Percentiles rank a stretch among this genome's conserved stretches.
Evolutionary conservation across 2,797 vertebrate species (phyloP).

Genomic region (Geotria australis): DNA sequence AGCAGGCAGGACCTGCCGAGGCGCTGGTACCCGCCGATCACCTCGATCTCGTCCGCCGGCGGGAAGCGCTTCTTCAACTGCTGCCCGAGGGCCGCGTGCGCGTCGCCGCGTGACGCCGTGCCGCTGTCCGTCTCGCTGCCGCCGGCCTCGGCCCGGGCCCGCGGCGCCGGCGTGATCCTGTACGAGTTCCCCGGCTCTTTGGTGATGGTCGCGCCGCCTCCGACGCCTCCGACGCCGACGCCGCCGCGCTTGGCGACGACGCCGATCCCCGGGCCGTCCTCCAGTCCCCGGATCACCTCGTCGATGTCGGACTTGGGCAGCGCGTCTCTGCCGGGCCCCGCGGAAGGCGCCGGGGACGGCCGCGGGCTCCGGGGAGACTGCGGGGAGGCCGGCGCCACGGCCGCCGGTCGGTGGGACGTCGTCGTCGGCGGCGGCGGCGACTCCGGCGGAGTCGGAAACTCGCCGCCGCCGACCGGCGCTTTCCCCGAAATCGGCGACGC

Average conservation of each 20-base stretch:
- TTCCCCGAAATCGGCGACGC: conserved; percentile 8
- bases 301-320: too few relatives aligned
- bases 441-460: conserved; percentile 3
- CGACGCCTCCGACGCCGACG: conserved; percentile 16
- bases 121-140: background rate
- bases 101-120: background rate
- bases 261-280: too few relatives aligned
- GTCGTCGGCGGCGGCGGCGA: conserved; percentile 4
- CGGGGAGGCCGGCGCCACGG: background rate
- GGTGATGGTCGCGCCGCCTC: conserved; percentile 50
- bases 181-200: conserved; percentile 23
- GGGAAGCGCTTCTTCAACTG: conserved; percentile 38
- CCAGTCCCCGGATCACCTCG: too few relatives aligned
- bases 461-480: conserved; percentile 4
- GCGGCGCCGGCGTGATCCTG: background rate
- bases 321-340: too few relatives aligned
- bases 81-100: background rate
- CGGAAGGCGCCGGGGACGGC: conserved; percentile 4
- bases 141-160: background rate
- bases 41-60: conserved; percentile 48
- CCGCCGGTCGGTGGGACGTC: conserved; percentile 4
- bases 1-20: conserved; percentile 38
- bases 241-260: too few relatives aligned
- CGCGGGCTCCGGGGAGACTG: conserved; percentile 7
- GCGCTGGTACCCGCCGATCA: conserved; percentile 53